phyloP scores from a whole-genome alignment of 2,113 vertebrate species.

The Bujurquina vittata region DNA sequence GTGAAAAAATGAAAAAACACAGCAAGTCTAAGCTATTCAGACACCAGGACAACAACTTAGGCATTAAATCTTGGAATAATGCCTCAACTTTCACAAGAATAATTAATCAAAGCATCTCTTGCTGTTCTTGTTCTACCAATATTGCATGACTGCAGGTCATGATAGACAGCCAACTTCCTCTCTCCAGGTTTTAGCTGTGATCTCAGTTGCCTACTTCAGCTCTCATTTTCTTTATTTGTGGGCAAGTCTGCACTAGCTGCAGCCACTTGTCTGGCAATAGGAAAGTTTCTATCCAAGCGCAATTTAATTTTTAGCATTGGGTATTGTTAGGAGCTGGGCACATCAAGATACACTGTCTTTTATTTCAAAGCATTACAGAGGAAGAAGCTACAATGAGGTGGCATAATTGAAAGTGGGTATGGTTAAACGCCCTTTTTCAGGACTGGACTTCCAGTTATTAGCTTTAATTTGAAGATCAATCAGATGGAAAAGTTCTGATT shows the following conservation, averaged over 20 bases:
- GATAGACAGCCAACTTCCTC: background rate
- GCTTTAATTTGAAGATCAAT: background rate
- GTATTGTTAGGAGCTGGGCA: background rate
- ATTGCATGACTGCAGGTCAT: background rate
- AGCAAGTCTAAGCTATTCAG: background rate
- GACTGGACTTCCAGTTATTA: background rate
- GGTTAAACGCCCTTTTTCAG: background rate
- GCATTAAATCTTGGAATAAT: background rate
- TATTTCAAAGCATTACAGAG: background rate
- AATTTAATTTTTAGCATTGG: background rate
- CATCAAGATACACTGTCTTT: background rate
- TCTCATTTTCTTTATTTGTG: background rate
- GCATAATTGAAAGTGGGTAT: background rate
- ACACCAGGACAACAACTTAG: background rate
- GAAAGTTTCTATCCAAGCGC: background rate
- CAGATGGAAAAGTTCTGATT: background rate
- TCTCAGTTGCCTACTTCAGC: background rate
- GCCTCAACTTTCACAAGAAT: background rate
- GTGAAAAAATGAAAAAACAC: too few relatives aligned
- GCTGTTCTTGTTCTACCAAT: background rate
- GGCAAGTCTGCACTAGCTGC: conserved; percentile 2
- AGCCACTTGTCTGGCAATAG: background rate
- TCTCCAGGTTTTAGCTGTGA: background rate
- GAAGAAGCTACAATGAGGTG: background rate
- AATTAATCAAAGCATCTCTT: background rate